Conservation (phyloP, 2,113 vertebrate genomes). For the Amazona vittata region DNA sequence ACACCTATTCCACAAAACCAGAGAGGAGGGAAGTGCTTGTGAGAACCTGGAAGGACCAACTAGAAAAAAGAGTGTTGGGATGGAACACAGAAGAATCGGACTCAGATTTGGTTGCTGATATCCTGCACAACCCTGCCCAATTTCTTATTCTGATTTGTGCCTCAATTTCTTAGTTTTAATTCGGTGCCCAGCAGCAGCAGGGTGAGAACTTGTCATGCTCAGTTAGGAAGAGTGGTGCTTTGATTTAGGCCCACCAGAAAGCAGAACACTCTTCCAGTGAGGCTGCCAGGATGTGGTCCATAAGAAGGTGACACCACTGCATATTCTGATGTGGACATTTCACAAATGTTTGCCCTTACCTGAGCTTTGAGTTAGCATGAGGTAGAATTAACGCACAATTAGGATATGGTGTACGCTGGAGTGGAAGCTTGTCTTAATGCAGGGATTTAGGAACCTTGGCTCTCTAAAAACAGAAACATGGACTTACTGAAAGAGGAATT, state of each 20-base stretch:
- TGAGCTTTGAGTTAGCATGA: neutral
- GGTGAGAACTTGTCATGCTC: neutral
- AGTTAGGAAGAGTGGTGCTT: neutral
- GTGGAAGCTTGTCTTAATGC: neutral
- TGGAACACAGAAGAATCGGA: neutral
- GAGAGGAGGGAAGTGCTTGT: neutral
- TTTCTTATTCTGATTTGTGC: neutral
- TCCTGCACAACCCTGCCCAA: neutral
- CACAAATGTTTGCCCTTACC: neutral
- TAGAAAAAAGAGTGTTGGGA: neutral
- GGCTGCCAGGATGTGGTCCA: neutral
- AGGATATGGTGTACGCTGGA: neutral
- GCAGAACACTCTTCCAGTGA: neutral
- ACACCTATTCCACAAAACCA: neutral
- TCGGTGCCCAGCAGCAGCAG: neutral
- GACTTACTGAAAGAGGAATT: neutral
- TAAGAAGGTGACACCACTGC: neutral
- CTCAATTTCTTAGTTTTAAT: neutral
- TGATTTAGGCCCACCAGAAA: neutral
- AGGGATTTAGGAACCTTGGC: neutral
- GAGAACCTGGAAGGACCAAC: neutral
- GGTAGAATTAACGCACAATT: neutral
- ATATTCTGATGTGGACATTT: neutral
- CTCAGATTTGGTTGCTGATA: neutral
- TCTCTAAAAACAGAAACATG: neutral